A percentile compares a stretch with the other conserved stretches of the same genome.
Conservation (phyloP, 2,888 invertebrate genomes). For the Cheilosia soror region DNA sequence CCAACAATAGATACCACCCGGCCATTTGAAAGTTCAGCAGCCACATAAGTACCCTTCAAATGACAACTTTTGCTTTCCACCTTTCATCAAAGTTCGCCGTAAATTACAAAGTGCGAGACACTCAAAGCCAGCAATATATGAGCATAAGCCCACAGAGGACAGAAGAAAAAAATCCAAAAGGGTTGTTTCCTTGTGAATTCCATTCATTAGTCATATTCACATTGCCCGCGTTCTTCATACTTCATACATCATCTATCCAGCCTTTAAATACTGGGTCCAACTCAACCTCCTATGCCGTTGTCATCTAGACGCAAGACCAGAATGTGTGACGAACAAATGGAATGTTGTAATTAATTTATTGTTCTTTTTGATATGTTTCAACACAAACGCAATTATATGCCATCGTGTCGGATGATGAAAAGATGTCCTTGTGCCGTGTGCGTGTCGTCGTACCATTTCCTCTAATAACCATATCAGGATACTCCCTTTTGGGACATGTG, state of each 20-base stretch:
- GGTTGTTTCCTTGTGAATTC: conserved; percentile 62
- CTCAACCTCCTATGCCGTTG: background rate
- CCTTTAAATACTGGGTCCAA: conserved; percentile 35
- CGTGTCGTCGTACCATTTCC: conserved; percentile 18
- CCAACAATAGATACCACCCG: too few relatives aligned
- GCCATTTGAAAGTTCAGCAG: conserved; percentile 11
- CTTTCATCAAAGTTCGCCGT: conserved; percentile 23
- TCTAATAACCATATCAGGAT: conserved; percentile 48
- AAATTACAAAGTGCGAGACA: conserved; percentile 43
- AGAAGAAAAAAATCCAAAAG: conserved; percentile 44
- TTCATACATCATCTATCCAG: conserved; percentile 37
- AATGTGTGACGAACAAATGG: conserved; percentile 74
- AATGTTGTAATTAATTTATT: conserved; percentile 76
- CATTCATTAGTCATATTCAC: conserved; percentile 75
- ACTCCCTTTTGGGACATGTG: conserved; percentile 63
- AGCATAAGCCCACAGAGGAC: conserved; percentile 4
- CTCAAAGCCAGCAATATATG: conserved; percentile 17
- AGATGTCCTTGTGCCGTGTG: conserved; percentile 47
- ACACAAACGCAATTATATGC: conserved; percentile 71
- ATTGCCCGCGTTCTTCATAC: conserved; percentile 52
- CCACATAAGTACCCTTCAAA: conserved; percentile 5
- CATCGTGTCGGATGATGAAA: conserved; percentile 42
- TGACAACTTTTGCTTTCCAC: background rate
- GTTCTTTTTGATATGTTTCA: conserved; percentile 72
- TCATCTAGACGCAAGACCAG: conserved; percentile 50